Evolutionary conservation across 2,113 vertebrate species (phyloP).

Genomic region (Mola mola): DNA sequence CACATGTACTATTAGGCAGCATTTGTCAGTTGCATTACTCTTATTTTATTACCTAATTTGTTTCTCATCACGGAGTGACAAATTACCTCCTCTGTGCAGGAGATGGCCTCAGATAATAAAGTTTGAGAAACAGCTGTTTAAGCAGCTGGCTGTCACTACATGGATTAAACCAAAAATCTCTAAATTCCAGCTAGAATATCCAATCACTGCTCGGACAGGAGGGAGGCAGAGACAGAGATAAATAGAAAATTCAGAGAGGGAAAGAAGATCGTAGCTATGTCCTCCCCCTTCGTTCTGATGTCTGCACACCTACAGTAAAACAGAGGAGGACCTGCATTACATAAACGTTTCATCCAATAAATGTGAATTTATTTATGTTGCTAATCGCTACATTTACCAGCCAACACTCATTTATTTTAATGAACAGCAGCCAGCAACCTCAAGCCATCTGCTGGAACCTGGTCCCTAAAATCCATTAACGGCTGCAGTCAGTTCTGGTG

Average conservation of each 20-base stretch:
- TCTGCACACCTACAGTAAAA: constrained; percentile 1
- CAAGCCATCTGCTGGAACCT: background rate
- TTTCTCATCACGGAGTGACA: constrained; percentile 47
- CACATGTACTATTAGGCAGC: constrained; percentile 42
- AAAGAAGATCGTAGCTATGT: constrained; percentile 1
- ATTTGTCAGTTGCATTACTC: constrained; percentile 62
- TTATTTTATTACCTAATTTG: constrained; percentile 60
- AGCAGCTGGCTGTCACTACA: constrained; percentile 29
- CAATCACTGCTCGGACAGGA: constrained; percentile 4
- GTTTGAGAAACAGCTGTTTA: constrained; percentile 47
- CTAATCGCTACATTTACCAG: too few species aligned
- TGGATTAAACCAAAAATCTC: constrained; percentile 51
- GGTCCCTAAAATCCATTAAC: too few species aligned
- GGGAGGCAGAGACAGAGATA: constrained; percentile 8
- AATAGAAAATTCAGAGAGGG: background rate
- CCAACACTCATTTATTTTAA: too few species aligned
- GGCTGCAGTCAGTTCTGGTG: too few species aligned
- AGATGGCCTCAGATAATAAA: constrained; percentile 37
- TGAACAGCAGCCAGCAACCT: too few species aligned
- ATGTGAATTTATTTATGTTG: too few species aligned
- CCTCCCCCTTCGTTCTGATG: background rate
- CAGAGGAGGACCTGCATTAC: background rate
- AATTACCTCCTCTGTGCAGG: constrained; percentile 29
- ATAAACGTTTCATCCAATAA: background rate
- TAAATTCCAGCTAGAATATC: constrained; percentile 34